phyloP scores from a whole-genome alignment of 2,888 invertebrate species.

The Uloborus plumipes region DNA sequence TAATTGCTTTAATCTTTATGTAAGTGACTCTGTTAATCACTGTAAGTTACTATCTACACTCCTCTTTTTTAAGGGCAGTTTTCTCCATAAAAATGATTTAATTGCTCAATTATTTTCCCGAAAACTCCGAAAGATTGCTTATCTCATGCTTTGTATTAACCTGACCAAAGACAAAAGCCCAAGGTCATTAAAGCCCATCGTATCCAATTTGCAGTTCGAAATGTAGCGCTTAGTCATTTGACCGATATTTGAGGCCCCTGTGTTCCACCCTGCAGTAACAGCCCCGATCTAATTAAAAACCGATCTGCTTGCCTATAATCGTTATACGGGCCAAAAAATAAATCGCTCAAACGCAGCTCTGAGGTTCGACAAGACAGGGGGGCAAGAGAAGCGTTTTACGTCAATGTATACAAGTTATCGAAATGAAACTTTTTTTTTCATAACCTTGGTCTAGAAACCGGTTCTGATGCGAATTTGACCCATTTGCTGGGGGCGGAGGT shows the following conservation, averaged over 20 bases:
- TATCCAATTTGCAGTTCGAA: background rate
- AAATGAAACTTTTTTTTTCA: slow-evolving; percentile 9
- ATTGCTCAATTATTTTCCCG: too few species aligned
- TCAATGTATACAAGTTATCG: slow-evolving; percentile 25
- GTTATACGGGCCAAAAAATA: background rate
- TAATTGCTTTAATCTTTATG: background rate
- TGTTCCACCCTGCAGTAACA: too few species aligned
- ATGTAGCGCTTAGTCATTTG: slow-evolving; percentile 3
- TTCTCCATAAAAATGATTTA: too few species aligned
- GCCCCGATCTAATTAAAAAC: slow-evolving; percentile 18
- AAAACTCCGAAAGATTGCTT: background rate
- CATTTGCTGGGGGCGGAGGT: slow-evolving; percentile 13
- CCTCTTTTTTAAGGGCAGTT: too few species aligned
- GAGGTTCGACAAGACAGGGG: background rate
- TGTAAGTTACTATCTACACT: too few species aligned
- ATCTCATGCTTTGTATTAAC: background rate
- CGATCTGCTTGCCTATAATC: slow-evolving; percentile 13
- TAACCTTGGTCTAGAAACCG: slow-evolving; percentile 54
- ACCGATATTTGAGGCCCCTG: background rate
- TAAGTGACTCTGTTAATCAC: background rate
- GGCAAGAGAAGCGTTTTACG: slow-evolving; percentile 2
- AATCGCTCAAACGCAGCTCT: background rate
- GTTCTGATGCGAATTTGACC: slow-evolving; percentile 26
- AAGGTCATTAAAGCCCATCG: background rate
- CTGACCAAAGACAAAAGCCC: too few species aligned